Evolutionary conservation across 2,113 vertebrate species (phyloP).

Genomic region (Ailuropoda melanoleuca): DNA sequence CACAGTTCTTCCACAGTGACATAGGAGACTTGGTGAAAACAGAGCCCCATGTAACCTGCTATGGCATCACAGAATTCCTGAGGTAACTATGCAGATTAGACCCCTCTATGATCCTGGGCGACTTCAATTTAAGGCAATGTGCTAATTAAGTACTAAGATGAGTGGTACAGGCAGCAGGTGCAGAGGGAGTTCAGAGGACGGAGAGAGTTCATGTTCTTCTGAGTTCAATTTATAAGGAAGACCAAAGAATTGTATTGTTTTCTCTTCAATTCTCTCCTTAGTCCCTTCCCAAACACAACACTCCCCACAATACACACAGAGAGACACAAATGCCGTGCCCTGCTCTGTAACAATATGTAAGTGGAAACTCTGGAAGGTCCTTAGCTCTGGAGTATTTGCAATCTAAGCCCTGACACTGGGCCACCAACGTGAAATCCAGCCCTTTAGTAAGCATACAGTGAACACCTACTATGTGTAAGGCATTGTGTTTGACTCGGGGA

Average conservation of each 20-base stretch:
- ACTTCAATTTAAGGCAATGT: slow-evolving; percentile 70
- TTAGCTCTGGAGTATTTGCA: neutral
- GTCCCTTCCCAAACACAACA: neutral
- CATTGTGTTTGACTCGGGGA: neutral
- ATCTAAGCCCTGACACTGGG: neutral
- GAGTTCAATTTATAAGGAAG: slow-evolving; percentile 25
- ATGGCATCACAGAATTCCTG: slow-evolving; percentile 50
- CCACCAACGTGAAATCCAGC: neutral
- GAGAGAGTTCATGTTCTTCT: slow-evolving; percentile 65
- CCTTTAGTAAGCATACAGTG: neutral
- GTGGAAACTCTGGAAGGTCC: neutral
- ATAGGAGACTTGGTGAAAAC: neutral
- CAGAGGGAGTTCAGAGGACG: slow-evolving; percentile 66
- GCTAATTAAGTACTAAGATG: slow-evolving; percentile 65
- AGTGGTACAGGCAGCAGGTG: slow-evolving; percentile 42
- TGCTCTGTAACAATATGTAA: neutral
- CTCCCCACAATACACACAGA: accelerated
- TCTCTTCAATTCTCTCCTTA: neutral
- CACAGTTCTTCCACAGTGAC: neutral
- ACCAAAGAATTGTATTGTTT: neutral
- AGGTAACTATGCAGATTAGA: slow-evolving; percentile 77
- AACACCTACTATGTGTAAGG: neutral
- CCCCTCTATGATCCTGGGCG: slow-evolving; percentile 66
- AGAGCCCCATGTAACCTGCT: neutral
- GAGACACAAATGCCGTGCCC: neutral